Evolutionary conservation across 2,888 invertebrate genomes (phyloP), one percentile per base, ranked within the genome.

Genomic region (Acleris literana): DNA sequence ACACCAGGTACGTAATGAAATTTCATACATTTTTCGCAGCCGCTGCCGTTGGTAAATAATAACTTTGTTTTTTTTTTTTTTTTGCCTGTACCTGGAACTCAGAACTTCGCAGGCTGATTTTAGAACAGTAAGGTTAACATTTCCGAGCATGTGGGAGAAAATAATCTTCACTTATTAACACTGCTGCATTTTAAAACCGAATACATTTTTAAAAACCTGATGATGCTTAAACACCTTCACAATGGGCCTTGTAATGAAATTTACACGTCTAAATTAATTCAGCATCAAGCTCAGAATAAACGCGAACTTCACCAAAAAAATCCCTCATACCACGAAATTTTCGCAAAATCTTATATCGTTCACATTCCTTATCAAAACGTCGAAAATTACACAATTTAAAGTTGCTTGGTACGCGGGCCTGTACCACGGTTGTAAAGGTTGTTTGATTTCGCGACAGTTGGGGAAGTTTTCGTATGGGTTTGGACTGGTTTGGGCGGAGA

Each of bases 201-300:
- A 11, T 43, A 18, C 16, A 59, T 55, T 64, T 54, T 54, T 22
- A 59, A 59, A 53, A 43, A 33, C 33, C 7, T 9, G 43, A 39
- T 25, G 46, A 59, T 64, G 51, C 29, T 63, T 33, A 64, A 64
- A 25, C 54, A 64, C 64, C 25, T 64, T 64, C 49, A 43, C 59
- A 48, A 18, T 48, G 59, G n/a, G 51, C 55, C 55, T 46, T 65
- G 61, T 61, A 52, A 61, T 65, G 56, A 80, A 79, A 79, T 78
- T 78, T 75, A 78, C 78, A 78, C 74, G 64, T 69, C 76, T 73
- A 72, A 82, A 83, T 82, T 80, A 82, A 82, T 81, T 82, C 76
- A 80, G 83, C 82, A 84, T 85, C 80, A 85, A 81, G 78, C 79
- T 80, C 78, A 52, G n/a, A 86, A 87, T 81, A 83, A 85, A 85